A percentile compares a stretch with the other conserved stretches of the same genome.
Conservation (phyloP, 2,888 invertebrate species). For the Cecidostiba fungosa region DNA sequence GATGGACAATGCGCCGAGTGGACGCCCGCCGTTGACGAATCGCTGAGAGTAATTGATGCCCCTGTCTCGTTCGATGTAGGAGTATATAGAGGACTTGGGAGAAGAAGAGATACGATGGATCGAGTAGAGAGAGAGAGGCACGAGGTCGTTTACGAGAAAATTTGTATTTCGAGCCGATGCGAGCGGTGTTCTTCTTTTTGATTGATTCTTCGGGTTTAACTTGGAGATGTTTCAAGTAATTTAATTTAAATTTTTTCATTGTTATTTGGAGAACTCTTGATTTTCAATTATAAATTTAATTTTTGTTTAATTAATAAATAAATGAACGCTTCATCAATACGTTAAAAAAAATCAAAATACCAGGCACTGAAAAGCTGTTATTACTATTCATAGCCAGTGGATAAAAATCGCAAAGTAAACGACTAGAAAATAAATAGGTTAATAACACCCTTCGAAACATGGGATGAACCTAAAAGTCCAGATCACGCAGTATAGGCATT, state of each 20-base stretch:
- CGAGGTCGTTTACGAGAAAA: constrained; percentile 32
- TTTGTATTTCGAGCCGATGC: constrained; percentile 1
- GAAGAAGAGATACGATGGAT: background rate
- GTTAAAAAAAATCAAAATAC: too few species aligned
- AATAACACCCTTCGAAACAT: background rate
- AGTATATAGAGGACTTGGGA: background rate
- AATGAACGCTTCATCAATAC: too few species aligned
- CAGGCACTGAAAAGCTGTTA: too few species aligned
- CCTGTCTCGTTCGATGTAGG: constrained; percentile 1
- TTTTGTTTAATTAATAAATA: background rate
- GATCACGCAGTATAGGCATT: background rate
- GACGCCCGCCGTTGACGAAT: constrained; percentile 45
- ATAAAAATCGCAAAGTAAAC: background rate
- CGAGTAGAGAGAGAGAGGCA: background rate
- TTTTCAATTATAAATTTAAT: background rate
- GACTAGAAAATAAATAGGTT: background rate
- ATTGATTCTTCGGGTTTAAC: background rate
- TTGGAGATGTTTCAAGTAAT: too few species aligned
- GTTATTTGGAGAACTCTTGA: too few species aligned
- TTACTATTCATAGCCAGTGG: too few species aligned
- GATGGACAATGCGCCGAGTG: constrained; percentile 49
- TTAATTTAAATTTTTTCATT: background rate
- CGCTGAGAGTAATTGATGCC: constrained; percentile 48
- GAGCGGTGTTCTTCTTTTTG: background rate
- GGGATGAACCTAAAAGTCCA: background rate